Evolutionary conservation across 2,797 vertebrate genomes (phyloP), one percentile per base, ranked within the genome.

Genomic region (Lithobates sylvaticus): DNA sequence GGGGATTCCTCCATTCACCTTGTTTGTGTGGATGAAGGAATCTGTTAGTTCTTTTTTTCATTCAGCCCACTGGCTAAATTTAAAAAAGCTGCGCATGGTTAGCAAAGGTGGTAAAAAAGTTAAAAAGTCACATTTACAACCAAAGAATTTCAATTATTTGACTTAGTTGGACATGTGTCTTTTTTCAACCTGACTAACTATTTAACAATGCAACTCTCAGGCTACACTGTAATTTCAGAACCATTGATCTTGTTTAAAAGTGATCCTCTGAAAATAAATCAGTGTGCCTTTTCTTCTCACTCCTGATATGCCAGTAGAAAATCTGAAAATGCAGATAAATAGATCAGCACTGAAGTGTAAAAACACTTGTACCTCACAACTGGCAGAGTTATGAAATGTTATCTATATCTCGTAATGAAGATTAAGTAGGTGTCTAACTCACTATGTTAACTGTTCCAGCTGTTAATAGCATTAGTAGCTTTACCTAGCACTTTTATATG

Each of bases 401-500:
- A 39, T 61, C 54, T 58, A 78, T 27, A 21, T 29, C 32, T 61
- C 23, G 15, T 29, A 61, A 77, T 50, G 74, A 76, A 76, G 75
- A 61, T 64, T 36, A 78, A 78, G 34, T 39, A 78, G 50, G 76
- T 78, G 58, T 61, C 58, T 65, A 21, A 15, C 23, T 32, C 27
- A 21, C 18, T 32, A 32, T 76, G 47, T 76, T 58, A 76, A 54
- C 74, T 50, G 26, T 76, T 76, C 47, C 74, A 76, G 74, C 58
- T 76, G 74, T 54, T 76, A 54, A n/a, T 32, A 67, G 8, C 18
- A 65, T 8, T 32, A 12, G 13, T 3, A 78, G 61, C 18, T 36
- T 8, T 64, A 64, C 16, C 32, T 29, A 3, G 8, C 6, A 65
- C 32, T 10, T 29, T 16, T 64, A 26, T 1, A 71, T 26, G 42